Conservation (phyloP, 2,113 vertebrate genomes). For the Microtus richardsoni region DNA sequence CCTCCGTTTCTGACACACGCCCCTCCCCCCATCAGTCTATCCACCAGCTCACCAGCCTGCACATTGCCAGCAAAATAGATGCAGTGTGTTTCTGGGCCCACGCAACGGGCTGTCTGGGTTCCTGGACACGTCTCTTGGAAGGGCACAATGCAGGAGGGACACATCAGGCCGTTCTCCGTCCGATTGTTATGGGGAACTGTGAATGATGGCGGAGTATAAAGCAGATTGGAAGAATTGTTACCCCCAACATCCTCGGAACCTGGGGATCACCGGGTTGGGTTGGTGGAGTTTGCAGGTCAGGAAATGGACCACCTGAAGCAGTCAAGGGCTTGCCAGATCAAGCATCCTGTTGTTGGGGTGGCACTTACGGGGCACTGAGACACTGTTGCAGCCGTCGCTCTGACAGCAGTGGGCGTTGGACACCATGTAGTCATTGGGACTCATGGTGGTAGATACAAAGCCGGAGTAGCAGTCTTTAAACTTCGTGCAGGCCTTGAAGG, state of each 20-base stretch:
- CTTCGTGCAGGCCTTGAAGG: conserved; percentile 73
- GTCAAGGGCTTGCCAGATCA: rapidly evolving
- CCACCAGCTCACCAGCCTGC: conserved; percentile 66
- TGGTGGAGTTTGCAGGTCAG: neutral
- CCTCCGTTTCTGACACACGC: neutral
- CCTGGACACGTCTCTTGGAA: conserved; percentile 48
- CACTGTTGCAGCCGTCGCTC: conserved; percentile 64
- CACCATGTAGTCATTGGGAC: conserved; percentile 69
- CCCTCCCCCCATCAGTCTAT: neutral
- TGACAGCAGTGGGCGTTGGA: conserved; percentile 74
- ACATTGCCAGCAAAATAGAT: conserved; percentile 67
- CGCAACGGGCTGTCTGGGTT: conserved; percentile 18
- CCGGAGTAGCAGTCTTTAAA: conserved; percentile 54
- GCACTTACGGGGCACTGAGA: conserved; percentile 43
- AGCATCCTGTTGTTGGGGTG: neutral
- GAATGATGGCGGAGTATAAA: rapidly evolving
- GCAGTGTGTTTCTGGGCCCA: conserved; percentile 74
- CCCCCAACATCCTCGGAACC: no score
- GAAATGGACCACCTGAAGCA: rapidly evolving
- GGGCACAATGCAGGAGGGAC: conserved; percentile 61
- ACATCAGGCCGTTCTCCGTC: conserved; percentile 59
- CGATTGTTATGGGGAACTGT: conserved; percentile 72
- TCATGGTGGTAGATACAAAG: conserved; percentile 73
- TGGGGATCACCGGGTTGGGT: no score
- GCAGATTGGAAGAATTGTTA: rapidly evolving